Evolutionary conservation across 2,113 vertebrate species (phyloP).

Genomic region (Saccopteryx leptura): DNA sequence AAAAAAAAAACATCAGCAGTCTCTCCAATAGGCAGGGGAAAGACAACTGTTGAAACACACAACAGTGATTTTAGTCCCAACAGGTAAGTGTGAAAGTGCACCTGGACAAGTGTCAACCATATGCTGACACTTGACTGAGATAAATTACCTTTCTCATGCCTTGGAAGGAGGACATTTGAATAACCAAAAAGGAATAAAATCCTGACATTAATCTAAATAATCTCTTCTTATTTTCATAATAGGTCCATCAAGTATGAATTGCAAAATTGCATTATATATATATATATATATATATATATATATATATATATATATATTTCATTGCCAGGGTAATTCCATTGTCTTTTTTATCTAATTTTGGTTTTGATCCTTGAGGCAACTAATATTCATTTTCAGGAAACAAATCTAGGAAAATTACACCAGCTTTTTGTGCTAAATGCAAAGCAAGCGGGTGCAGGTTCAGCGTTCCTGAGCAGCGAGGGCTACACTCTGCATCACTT

Average conservation of each 20-base stretch:
- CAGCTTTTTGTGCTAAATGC: neutral
- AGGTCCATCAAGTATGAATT: neutral
- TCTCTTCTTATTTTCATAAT: neutral
- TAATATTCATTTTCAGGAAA: constrained; percentile 77
- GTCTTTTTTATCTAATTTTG: constrained; percentile 57
- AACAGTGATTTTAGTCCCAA: rapidly evolving
- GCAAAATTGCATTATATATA: neutral
- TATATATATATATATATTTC: neutral
- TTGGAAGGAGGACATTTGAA: neutral
- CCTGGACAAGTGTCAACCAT: neutral
- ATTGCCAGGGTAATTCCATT: neutral
- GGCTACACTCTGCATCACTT: rapidly evolving
- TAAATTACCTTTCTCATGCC: neutral
- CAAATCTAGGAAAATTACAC: neutral
- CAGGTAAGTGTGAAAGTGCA: rapidly evolving
- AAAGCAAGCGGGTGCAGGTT: neutral
- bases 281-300: too few species aligned
- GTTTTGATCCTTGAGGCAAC: constrained; percentile 60
- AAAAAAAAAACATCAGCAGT: too few species aligned
- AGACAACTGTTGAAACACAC: neutral
- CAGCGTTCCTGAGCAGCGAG: rapidly evolving
- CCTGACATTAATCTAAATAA: neutral
- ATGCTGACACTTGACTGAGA: neutral
- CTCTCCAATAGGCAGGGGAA: rapidly evolving
- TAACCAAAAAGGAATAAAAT: constrained; percentile 38